Base-by-base conservation (phyloP, 2,888 invertebrate species). In the Epinotia brunnichana region DNA sequence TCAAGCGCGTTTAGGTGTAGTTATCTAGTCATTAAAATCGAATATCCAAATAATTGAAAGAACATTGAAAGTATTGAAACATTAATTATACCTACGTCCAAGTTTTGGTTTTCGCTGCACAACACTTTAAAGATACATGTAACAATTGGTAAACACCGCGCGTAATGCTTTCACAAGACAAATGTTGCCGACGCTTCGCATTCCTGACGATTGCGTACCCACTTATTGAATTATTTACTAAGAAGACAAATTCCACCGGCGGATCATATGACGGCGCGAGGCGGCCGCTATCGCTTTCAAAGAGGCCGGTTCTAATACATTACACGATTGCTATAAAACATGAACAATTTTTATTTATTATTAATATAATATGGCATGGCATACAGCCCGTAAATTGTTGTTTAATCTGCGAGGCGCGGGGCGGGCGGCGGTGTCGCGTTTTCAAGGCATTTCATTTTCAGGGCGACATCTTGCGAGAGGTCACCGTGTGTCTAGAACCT, bases 151-250 rank as follows among this genome's bases (percentile, higher is more conserved):
- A 68, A 73, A 73, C 59, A 69, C 51, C 24, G 54, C 66, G 69
- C 15, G 19, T 56, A 67, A 60, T 62, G 53, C 63, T 73, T 70
- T 73, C 70, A 60, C 64, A 66, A 73, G 60, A 73, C 68, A 69
- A 77, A 80, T 81, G 80, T 83, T 83, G 87, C 85, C 83, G 77
- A 85, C 83, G 80, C 79, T 79, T 81, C 82, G 79, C 83, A 88
- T 88, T 89, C 84, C 81, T 79, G 70, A 74, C 78, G 79, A 80
- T 84, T 87, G 84, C 84, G 82, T 84, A 85, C 79, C 78, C 75
- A 74, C 80, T 81, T 80, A 80, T 77, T 82, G 81, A 84, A 84
- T 83, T 86, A 85, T 86, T 87, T 86, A 83, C 85, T 85, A 83
- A 83, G 82, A 86, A 85, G 85, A 84, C 79, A 83, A 84, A 86